Conservation (phyloP, 2,797 vertebrate species). For the Apogon talboti region DNA sequence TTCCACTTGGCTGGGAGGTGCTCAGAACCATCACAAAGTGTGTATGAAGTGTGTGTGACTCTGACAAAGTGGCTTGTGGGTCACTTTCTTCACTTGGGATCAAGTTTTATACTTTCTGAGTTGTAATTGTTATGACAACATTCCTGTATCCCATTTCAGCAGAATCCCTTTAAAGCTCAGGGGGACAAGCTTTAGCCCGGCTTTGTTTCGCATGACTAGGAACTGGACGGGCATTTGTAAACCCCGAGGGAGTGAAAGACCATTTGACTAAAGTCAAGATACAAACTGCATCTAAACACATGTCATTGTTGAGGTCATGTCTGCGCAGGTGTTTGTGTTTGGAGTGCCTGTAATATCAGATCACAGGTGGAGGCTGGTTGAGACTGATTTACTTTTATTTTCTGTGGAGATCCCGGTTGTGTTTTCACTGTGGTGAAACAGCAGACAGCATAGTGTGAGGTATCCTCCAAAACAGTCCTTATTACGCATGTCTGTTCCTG, state of each 20-base stretch:
- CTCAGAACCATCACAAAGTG: not conserved
- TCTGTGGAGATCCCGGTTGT: conserved; percentile 60
- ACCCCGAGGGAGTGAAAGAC: conserved; percentile 50
- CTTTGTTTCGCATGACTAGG: conserved; percentile 74
- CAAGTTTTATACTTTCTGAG: conserved; percentile 54
- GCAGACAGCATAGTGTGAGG: conserved; percentile 50
- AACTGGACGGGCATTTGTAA: conserved; percentile 69
- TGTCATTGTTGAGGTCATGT: conserved; percentile 37
- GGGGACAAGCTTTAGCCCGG: conserved; percentile 60
- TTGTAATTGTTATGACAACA: conserved; percentile 73
- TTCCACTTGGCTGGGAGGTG: not conserved
- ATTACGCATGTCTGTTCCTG: conserved; percentile 14
- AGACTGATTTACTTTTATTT: conserved; percentile 27
- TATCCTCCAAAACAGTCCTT: conserved; percentile 51
- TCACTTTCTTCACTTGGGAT: conserved; percentile 58
- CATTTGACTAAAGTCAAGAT: conserved; percentile 48
- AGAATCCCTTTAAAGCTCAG: conserved; percentile 67
- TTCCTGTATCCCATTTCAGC: conserved; percentile 68
- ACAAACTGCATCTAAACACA: conserved; percentile 57
- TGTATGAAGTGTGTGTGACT: conserved; percentile 19
- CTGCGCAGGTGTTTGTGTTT: conserved; percentile 41
- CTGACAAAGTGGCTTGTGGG: conserved; percentile 34
- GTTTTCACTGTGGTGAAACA: conserved; percentile 58
- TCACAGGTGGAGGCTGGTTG: conserved; percentile 40
- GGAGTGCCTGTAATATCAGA: conserved; percentile 25